Evolutionary conservation across 2,113 vertebrate species (phyloP).

Genomic region (Ciconia stormi): DNA sequence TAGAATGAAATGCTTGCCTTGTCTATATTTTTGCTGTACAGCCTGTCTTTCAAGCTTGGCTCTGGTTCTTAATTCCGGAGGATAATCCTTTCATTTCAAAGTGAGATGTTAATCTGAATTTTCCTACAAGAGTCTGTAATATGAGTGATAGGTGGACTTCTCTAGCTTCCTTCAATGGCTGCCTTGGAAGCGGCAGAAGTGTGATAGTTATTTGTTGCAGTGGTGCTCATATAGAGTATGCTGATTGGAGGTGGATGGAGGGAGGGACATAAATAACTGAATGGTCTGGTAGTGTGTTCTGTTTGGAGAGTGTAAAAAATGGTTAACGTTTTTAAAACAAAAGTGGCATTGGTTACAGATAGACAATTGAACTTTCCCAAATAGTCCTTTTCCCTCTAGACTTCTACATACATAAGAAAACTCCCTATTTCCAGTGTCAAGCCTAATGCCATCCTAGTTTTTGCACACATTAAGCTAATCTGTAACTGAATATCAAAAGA

Average conservation of each 20-base stretch:
- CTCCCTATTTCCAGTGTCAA: background rate
- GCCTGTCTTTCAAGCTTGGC: background rate
- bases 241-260: background rate
- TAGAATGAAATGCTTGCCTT: background rate
- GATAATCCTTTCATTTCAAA: background rate
- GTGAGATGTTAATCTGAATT: background rate
- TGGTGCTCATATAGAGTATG: background rate
- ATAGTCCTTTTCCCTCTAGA: background rate
- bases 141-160: background rate
- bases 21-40: background rate
- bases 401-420: background rate
- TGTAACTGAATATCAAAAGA: background rate
- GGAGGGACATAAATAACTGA: background rate
- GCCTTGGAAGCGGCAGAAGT: background rate
- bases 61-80: background rate
- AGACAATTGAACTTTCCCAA: background rate
- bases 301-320: background rate
- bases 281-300: background rate
- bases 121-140: background rate
- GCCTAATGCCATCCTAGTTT: background rate
- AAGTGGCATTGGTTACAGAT: background rate
- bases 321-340: fast-evolving
- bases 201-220: background rate
- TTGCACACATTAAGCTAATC: background rate
- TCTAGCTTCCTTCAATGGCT: background rate